Evolutionary conservation across 2,888 invertebrate genomes (phyloP).

Genomic region (Sylvicola cinctus): DNA sequence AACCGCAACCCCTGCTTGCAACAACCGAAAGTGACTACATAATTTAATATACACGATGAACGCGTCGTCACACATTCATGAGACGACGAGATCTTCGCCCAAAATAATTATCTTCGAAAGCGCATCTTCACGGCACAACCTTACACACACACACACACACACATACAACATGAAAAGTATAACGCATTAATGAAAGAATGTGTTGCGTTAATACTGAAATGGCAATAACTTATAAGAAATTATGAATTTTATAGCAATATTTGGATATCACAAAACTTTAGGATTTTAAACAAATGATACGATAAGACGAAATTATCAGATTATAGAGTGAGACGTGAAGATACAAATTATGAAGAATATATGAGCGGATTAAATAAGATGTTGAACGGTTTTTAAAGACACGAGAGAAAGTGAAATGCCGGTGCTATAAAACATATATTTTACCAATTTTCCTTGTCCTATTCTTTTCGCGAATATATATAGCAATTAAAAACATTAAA

Average conservation of each 20-base stretch:
- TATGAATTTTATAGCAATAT: slow-evolving; percentile 2
- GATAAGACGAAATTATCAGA: no score
- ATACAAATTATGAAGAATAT: not conserved
- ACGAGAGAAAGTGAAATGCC: slow-evolving; percentile 1
- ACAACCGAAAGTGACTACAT: no score
- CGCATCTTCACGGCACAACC: no score
- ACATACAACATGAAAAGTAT: no score
- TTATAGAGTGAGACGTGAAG: not conserved
- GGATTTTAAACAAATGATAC: not conserved
- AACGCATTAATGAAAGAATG: no score
- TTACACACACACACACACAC: no score
- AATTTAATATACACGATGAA: no score
- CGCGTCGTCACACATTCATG: no score
- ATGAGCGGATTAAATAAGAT: not conserved
- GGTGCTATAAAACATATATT: slow-evolving; percentile 3
- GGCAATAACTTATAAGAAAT: slow-evolving; percentile 2
- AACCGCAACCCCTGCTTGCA: no score
- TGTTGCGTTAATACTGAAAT: not conserved
- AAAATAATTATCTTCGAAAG: no score
- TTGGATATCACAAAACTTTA: not conserved
- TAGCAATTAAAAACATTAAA: not conserved
- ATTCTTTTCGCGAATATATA: not conserved
- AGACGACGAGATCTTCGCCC: no score
- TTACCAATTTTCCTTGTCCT: slow-evolving; percentile 4
- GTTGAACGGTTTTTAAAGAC: not conserved